A percentile compares a stretch with the other conserved stretches of the same genome.
phyloP scores from a whole-genome alignment of 2,888 invertebrate species.

The Glaucopsyche alexis region DNA sequence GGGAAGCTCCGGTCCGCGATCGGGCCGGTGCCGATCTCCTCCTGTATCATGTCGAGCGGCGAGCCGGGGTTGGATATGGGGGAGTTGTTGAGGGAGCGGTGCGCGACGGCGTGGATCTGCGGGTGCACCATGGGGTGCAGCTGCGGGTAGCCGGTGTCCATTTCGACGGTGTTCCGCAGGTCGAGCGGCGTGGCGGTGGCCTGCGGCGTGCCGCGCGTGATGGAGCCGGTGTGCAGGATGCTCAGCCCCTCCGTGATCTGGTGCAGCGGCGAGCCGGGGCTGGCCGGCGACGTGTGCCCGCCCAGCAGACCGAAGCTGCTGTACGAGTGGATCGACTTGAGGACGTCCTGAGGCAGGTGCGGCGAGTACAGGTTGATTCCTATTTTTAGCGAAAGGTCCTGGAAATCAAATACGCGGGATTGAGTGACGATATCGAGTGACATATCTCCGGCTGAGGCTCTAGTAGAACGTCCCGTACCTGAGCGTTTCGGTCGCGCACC shows the following conservation, averaged over 20 bases:
- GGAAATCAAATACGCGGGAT: constrained; percentile 34
- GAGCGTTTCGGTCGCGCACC: constrained; percentile 65
- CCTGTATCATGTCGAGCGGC: constrained; percentile 88
- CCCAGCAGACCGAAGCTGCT: constrained; percentile 54
- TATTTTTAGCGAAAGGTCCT: constrained; percentile 75
- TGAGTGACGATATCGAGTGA: neutral
- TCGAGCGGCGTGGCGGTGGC: constrained; percentile 78
- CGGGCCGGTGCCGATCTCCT: constrained; percentile 78
- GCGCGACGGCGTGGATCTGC: constrained; percentile 68
- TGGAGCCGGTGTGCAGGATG: constrained; percentile 87
- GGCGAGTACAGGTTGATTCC: constrained; percentile 67
- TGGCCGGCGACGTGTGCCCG: constrained; percentile 55
- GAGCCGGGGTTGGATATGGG: constrained; percentile 83
- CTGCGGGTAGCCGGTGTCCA: constrained; percentile 70
- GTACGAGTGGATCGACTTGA: constrained; percentile 55
- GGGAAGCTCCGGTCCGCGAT: constrained; percentile 53
- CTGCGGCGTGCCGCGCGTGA: constrained; percentile 83
- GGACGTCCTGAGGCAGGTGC: constrained; percentile 59
- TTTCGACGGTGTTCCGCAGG: constrained; percentile 73
- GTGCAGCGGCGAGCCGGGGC: constrained; percentile 78
- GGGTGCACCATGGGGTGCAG: constrained; percentile 69
- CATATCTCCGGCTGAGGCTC: no score
- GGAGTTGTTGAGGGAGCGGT: constrained; percentile 81
- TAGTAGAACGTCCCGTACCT: constrained; percentile 41
- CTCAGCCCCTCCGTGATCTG: constrained; percentile 85